Percentiles rank a stretch among this genome's conserved stretches.
phyloP scores from a whole-genome alignment of 2,888 invertebrate genomes.

The Gortyna flavago region DNA sequence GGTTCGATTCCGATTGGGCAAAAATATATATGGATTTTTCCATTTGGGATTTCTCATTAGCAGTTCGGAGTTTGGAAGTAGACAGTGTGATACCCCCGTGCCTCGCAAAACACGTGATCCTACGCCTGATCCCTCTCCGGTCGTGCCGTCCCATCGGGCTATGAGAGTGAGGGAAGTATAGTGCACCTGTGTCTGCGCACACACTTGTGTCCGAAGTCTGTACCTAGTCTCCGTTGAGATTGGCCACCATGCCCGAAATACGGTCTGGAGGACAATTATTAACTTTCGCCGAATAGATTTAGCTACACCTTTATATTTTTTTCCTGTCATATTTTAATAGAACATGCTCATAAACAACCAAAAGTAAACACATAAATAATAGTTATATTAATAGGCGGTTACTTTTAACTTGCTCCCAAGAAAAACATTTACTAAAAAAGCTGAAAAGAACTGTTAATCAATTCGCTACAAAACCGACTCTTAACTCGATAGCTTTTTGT shows the following conservation, averaged over 20 bases:
- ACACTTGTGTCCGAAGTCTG: too few relatives aligned
- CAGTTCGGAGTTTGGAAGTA: too few relatives aligned
- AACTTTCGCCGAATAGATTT: not conserved
- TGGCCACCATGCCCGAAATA: not conserved
- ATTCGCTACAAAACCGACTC: slow-evolving; percentile 51
- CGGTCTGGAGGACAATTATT: not conserved
- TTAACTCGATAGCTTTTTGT: slow-evolving; percentile 54
- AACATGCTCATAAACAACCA: not conserved
- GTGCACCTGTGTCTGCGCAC: not conserved
- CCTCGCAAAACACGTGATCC: too few relatives aligned
- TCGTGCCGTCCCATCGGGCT: not conserved
- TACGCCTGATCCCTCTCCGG: too few relatives aligned
- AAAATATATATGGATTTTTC: too few relatives aligned
- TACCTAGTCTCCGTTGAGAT: not conserved
- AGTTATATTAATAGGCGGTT: slow-evolving; percentile 1
- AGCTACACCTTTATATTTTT: not conserved
- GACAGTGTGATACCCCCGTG: too few relatives aligned
- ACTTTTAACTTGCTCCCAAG: slow-evolving; percentile 23
- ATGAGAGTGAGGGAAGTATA: not conserved
- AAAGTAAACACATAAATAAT: slow-evolving; percentile 29
- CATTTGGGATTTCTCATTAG: too few relatives aligned
- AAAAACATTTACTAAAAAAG: slow-evolving; percentile 42
- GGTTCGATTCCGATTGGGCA: too few relatives aligned
- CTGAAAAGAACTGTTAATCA: slow-evolving; percentile 44
- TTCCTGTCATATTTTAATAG: not conserved